phyloP scores from a whole-genome alignment of 2,888 invertebrate genomes.

The Lepidonotus clava region DNA sequence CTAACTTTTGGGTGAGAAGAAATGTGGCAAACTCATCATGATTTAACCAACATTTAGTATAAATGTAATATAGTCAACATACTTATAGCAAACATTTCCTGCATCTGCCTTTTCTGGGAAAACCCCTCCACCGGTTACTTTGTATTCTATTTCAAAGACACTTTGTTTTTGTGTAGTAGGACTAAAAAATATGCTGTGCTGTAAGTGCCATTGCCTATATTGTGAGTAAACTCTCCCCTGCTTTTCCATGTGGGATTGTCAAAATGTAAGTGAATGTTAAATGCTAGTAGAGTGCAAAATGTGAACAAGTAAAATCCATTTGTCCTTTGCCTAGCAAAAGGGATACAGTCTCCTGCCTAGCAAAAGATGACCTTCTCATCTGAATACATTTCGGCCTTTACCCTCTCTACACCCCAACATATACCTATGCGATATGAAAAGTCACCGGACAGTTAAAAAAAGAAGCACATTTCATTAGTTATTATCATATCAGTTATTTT shows the following conservation, averaged over 20 bases:
- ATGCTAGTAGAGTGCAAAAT: not conserved
- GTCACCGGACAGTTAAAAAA: not conserved
- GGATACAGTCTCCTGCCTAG: not conserved
- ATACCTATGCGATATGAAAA: not conserved
- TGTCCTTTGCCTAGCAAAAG: not conserved
- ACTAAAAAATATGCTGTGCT: not conserved
- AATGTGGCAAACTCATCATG: not conserved
- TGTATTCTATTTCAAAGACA: not conserved
- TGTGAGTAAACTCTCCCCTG: not conserved
- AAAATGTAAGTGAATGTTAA: conserved; percentile 11
- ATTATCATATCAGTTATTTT: not conserved
- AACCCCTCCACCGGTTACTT: too few relatives aligned
- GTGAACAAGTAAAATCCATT: not conserved
- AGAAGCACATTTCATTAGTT: not conserved
- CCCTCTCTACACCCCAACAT: not conserved
- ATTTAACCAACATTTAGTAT: not conserved
- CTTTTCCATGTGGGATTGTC: not conserved
- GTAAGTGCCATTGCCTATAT: not conserved
- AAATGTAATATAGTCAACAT: not conserved
- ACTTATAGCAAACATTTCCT: not conserved
- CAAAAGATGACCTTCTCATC: not conserved
- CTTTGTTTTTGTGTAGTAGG: not conserved
- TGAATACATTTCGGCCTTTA: not conserved
- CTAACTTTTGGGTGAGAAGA: not conserved
- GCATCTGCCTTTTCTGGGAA: too few relatives aligned